phyloP scores from a whole-genome alignment of 2,113 vertebrate genomes.

The Ploceus nigricollis region DNA sequence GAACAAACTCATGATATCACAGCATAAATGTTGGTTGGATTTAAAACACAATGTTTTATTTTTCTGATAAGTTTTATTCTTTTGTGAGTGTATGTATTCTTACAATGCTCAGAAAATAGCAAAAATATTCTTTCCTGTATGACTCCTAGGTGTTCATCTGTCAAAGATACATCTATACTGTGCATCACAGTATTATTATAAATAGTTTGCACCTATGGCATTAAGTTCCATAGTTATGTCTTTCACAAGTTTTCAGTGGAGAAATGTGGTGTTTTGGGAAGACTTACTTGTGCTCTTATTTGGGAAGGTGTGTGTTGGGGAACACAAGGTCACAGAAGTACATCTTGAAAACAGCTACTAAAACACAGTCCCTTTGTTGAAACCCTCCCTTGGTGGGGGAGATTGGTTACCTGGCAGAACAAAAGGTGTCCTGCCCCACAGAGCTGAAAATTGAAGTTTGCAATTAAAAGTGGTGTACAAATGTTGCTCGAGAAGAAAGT shows the following conservation, averaged over 20 bases:
- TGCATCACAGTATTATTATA: neutral
- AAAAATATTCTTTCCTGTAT: neutral
- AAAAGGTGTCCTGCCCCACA: neutral
- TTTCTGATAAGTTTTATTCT: neutral
- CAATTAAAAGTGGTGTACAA: neutral
- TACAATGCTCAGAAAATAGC: neutral
- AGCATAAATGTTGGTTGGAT: neutral
- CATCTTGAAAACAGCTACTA: neutral
- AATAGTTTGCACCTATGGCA: neutral
- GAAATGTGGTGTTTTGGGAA: neutral
- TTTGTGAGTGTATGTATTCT: neutral
- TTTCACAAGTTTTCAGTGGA: neutral
- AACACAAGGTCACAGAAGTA: neutral
- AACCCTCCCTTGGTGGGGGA: neutral
- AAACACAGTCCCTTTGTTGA: neutral
- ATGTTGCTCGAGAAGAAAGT: neutral
- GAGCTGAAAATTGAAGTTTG: neutral
- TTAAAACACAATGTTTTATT: neutral
- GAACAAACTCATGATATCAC: neutral
- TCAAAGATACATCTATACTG: neutral
- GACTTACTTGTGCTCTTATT: neutral
- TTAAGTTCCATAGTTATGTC: neutral
- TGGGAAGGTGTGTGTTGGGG: neutral
- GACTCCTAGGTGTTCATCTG: neutral
- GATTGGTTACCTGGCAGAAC: neutral